A percentile compares a stretch with the other conserved stretches of the same genome.
phyloP scores from a whole-genome alignment of 1,140 invertebrate species.

The Prorops nasuta region DNA sequence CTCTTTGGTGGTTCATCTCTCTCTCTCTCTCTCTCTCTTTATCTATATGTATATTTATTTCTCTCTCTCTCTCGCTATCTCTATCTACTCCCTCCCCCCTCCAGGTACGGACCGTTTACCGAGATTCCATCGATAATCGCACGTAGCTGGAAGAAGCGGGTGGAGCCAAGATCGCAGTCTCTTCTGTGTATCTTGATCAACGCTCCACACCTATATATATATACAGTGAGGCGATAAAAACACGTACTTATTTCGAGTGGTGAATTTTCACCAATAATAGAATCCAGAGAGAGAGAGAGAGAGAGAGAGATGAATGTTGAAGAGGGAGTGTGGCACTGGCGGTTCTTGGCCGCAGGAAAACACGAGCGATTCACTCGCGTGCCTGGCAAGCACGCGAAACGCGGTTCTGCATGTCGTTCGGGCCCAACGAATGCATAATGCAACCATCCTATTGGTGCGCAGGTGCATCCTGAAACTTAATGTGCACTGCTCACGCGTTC shows the following conservation, averaged over 20 bases:
- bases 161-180: constrained; percentile 14
- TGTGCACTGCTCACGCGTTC: constrained; percentile 18
- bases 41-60: no score
- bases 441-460: constrained; percentile 2
- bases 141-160: constrained; percentile 13
- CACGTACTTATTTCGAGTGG: no score
- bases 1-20: no score
- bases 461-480: constrained; percentile 19
- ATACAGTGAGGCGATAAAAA: no score
- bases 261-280: no score
- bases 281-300: background rate
- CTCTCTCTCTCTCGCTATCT: no score
- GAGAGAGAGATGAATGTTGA: background rate
- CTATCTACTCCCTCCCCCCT: no score
- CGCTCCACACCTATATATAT: no score
- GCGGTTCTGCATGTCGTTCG: constrained; percentile 5
- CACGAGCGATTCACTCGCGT: constrained; percentile 3
- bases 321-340: constrained; percentile 3
- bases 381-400: constrained; percentile 2
- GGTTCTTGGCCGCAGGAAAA: constrained; percentile 3
- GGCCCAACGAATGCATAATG: constrained; percentile 8
- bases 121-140: constrained; percentile 40
- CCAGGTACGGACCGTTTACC: no score
- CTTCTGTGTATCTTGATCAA: no score
- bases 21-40: no score